Evolutionary conservation across 1,140 invertebrate genomes (phyloP), one percentile per base, ranked within the genome.

Genomic region (Chironomus tepperi): DNA sequence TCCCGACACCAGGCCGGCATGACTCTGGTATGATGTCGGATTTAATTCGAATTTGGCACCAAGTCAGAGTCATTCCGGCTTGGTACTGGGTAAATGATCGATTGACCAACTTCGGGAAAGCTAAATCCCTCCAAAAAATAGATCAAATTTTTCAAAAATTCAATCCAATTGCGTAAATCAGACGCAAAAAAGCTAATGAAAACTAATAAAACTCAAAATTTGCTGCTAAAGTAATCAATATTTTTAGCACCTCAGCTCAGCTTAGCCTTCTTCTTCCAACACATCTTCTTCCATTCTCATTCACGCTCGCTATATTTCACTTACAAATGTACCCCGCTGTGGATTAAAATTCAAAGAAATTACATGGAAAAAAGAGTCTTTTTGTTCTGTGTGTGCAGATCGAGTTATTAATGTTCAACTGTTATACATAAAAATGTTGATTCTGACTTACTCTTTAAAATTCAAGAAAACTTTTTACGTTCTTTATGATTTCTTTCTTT

Each of bases 321-420:
- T 15, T 15, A 57, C 47, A 57, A n/a, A 15, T 57, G 47, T 12
- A n/a, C n/a, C 47, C 47, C 10, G 47, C 47, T 57, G 47, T n/a
- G 47, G 47, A 57, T 57, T 57, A 57, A 57, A 12, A 57, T 12
- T 57, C 12, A 15, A 57, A 57, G n/a, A 57, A 12, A 57, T n/a
- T 12, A 57, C 3, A 57, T 15, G n/a, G 47, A 57, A 57, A n/a
- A 57, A 57, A 57, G n/a, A 57, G 5, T 34, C 24, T 34, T 34
- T 34, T 34, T 34, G 24, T 34, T 34, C 24, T 34, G 24, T 34
- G 24, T 34, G 24, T 34, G 24, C 47, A 57, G 47, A 57, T 57
- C 47, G 47, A 57, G 47, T 57, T 57, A 57, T 57, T 57, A 57
- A 57, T 57, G 47, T n/a, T 57, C n/a, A n/a, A 12, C 47, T 57